These are phyloP conservation scores for Papilio glaucus DNA, from an alignment of 1,140 invertebrate genomes.

Conservation along the genomic window DNA sequence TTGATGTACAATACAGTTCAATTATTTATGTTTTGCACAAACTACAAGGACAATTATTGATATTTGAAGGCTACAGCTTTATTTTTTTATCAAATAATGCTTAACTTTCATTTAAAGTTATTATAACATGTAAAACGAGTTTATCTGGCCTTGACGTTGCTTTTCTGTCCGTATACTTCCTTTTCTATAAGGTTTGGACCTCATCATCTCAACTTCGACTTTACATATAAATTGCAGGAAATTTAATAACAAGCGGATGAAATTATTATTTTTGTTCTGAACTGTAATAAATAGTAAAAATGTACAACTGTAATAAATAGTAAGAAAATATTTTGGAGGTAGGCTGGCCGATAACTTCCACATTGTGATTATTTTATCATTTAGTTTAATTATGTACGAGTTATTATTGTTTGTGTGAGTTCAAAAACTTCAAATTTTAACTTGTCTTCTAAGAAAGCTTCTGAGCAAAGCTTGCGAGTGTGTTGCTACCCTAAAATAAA, in stretches of 20 bases:
- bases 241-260: not conserved
- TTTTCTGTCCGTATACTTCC: conserved; percentile 46
- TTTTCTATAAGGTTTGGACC: conserved; percentile 43
- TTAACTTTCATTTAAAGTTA: not conserved
- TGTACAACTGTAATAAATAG: no score
- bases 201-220: not conserved
- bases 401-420: no score
- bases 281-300: no score
- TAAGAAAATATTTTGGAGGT: no score
- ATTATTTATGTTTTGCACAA: not conserved
- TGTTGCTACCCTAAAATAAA: no score
- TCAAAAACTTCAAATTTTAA: no score
- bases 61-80: not conserved
- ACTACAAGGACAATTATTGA: not conserved
- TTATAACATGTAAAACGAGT: conserved; percentile 45
- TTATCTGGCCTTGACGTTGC: conserved; percentile 49
- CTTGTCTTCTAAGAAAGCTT: no score
- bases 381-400: no score
- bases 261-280: no score
- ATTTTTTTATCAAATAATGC: not conserved
- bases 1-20: conserved; percentile 28
- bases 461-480: no score
- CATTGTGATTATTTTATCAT: no score
- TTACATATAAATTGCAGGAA: not conserved
- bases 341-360: no score